Conservation (phyloP, 2,888 invertebrate species). For the Dasysyrphus tricinctus region DNA sequence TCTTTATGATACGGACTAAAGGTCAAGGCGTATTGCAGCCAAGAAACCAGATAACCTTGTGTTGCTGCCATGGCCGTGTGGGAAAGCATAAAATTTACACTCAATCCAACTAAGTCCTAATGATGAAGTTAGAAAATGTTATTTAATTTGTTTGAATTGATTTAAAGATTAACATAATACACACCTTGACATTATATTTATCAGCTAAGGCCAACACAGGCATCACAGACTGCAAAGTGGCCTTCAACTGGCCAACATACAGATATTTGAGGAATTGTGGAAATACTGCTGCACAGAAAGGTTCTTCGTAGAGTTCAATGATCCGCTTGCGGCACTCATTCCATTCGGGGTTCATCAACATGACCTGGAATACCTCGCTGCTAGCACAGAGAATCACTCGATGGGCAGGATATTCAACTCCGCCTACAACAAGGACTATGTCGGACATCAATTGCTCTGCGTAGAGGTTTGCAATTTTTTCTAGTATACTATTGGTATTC, state of each 20-base stretch:
- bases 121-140: not conserved
- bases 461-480: constrained; percentile 92
- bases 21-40: constrained; percentile 95
- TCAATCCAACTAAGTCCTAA: constrained; percentile 91
- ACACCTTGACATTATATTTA: constrained; percentile 95
- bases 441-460: constrained; percentile 95
- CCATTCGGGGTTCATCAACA: constrained; percentile 98
- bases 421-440: constrained; percentile 92
- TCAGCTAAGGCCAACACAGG: constrained; percentile 95
- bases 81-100: constrained; percentile 93
- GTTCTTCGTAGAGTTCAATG: constrained; percentile 93
- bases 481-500: constrained; percentile 91
- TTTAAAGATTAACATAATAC: constrained; percentile 27
- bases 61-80: constrained; percentile 93
- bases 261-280: constrained; percentile 93
- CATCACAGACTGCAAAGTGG: constrained; percentile 92
- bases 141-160: not conserved
- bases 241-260: constrained; percentile 95
- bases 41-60: constrained; percentile 92
- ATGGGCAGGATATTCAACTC: constrained; percentile 93
- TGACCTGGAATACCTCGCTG: constrained; percentile 98
- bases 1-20: constrained; percentile 87
- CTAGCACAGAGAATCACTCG: constrained; percentile 95
- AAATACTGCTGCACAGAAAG: constrained; percentile 93
- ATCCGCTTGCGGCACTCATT: constrained; percentile 93